Evolutionary conservation across 1,140 invertebrate species (phyloP).

Genomic region (Globodera rostochiensis): DNA sequence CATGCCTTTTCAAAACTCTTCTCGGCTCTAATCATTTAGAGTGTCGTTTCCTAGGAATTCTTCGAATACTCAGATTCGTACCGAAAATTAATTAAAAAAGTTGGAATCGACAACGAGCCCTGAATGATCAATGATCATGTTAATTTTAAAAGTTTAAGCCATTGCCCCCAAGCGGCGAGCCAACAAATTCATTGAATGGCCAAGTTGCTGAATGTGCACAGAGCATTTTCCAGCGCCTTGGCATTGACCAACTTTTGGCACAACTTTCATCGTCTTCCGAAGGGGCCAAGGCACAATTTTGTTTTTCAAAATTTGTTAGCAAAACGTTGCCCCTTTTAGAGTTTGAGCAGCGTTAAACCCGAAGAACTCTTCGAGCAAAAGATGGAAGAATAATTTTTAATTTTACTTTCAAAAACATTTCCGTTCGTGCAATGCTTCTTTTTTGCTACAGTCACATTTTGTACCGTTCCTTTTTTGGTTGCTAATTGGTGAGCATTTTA

Average conservation of each 20-base stretch:
- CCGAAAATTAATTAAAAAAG: too few relatives aligned
- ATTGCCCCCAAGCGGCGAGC: not conserved
- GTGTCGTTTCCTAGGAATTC: not conserved
- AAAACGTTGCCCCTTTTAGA: not conserved
- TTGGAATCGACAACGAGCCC: too few relatives aligned
- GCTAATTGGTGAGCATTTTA: too few relatives aligned
- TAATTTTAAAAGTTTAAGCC: conserved; percentile 1
- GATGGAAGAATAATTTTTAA: not conserved
- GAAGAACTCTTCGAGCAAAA: not conserved
- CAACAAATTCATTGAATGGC: not conserved
- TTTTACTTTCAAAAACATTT: not conserved
- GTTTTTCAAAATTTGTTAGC: not conserved
- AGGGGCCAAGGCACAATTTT: not conserved
- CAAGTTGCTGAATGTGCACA: not conserved
- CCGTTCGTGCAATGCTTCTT: not conserved
- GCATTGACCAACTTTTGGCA: conserved; percentile 8
- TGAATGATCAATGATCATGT: too few relatives aligned
- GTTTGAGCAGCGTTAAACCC: not conserved
- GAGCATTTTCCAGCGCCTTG: conserved; percentile 13
- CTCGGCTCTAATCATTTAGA: not conserved
- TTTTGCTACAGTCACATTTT: too few relatives aligned
- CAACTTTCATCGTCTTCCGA: not conserved
- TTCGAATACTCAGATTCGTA: not conserved
- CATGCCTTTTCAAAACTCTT: too few relatives aligned
- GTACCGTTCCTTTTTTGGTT: too few relatives aligned